These are phyloP conservation scores for Nephila pilipes DNA, from an alignment of 1,140 invertebrate genomes.

Conservation along the genomic window DNA sequence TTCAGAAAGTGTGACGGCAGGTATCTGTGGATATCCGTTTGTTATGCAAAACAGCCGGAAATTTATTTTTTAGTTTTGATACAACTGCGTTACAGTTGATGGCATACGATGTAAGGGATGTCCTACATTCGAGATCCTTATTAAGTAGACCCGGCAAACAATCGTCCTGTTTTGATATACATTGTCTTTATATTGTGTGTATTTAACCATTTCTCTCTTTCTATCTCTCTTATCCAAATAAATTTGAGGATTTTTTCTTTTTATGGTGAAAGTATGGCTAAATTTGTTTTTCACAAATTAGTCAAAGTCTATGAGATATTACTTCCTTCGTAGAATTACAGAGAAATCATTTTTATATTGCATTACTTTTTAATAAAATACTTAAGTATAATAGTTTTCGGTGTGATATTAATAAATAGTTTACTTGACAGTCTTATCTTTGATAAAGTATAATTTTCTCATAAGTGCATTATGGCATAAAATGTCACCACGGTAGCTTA, in stretches of 20 bases:
- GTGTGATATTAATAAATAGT: too few species aligned
- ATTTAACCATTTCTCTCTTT: background rate
- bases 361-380: too few species aligned
- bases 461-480: too few species aligned
- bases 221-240: background rate
- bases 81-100: slow-evolving; percentile 56
- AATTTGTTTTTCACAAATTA: too few species aligned
- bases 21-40: slow-evolving; percentile 62
- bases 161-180: background rate
- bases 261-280: background rate
- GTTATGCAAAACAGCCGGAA: slow-evolving; percentile 62
- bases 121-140: slow-evolving; percentile 33
- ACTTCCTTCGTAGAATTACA: too few species aligned
- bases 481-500: too few species aligned
- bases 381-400: too few species aligned
- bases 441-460: too few species aligned
- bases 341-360: too few species aligned
- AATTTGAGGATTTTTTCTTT: background rate
- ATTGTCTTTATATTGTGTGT: background rate
- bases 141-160: background rate
- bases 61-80: slow-evolving; percentile 54
- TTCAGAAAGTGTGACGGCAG: slow-evolving; percentile 24
- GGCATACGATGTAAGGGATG: slow-evolving; percentile 32
- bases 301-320: too few species aligned
- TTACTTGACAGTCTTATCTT: too few species aligned